These are phyloP conservation scores for Sander vitreus DNA, from an alignment of 2,113 vertebrate genomes.

Conservation along the genomic window DNA sequence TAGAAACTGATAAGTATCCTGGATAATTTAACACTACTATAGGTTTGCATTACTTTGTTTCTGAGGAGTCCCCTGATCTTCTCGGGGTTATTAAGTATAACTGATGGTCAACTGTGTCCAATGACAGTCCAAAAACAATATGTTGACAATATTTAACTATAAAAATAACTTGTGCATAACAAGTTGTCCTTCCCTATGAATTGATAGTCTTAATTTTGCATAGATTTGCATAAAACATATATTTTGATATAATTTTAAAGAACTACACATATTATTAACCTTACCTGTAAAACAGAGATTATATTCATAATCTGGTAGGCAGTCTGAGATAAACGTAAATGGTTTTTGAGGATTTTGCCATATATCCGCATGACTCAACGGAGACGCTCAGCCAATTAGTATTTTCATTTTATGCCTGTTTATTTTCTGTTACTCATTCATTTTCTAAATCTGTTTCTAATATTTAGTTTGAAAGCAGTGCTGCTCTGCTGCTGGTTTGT, in stretches of 20 bases:
- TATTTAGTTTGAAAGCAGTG: conserved; percentile 7
- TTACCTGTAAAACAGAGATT: not conserved
- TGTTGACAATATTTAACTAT: not conserved
- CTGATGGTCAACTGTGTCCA: not conserved
- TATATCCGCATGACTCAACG: not conserved
- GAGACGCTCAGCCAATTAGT: conserved; percentile 27
- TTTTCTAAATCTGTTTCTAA: conserved; percentile 28
- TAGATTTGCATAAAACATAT: no score
- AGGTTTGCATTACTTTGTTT: not conserved
- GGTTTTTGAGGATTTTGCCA: conserved; percentile 35
- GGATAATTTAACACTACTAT: not conserved
- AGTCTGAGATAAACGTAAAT: not conserved
- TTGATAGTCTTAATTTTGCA: no score
- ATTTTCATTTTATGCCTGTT: conserved; percentile 29
- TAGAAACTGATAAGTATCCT: not conserved
- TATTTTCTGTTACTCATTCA: conserved; percentile 23
- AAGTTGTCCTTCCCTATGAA: not conserved
- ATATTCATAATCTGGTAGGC: not conserved
- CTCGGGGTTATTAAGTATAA: not conserved
- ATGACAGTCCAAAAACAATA: not conserved
- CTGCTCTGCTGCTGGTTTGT: not conserved
- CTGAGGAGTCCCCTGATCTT: not conserved
- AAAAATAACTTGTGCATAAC: not conserved
- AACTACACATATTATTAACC: not conserved
- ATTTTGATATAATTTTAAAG: not conserved